These are phyloP conservation scores for Microplitis mediator DNA, from an alignment of 1,140 invertebrate genomes.

Conservation along the genomic window DNA sequence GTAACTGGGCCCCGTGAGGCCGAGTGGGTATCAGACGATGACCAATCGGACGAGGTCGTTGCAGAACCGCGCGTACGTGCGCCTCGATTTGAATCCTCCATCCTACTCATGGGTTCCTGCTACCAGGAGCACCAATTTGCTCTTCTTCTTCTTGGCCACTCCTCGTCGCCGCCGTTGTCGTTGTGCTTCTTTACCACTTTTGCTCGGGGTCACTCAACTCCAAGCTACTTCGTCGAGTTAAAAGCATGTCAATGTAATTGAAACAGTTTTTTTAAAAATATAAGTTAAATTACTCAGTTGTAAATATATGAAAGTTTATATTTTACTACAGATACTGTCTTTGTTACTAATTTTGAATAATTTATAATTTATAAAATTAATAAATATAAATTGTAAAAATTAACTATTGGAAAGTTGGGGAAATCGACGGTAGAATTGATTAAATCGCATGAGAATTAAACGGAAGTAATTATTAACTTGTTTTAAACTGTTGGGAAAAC, in stretches of 20 bases:
- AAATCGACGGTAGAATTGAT: constrained; percentile 10
- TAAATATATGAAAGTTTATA: too few species aligned
- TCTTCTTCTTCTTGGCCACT: constrained; percentile 64
- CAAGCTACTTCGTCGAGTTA: not conserved
- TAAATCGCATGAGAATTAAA: constrained; percentile 3
- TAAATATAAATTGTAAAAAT: constrained; percentile 12
- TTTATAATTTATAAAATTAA: not conserved
- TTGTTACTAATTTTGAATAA: too few species aligned
- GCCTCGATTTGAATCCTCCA: constrained; percentile 47
- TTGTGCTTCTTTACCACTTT: constrained; percentile 11
- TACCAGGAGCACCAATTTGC: constrained; percentile 62
- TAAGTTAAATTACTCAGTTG: not conserved
- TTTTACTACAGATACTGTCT: too few species aligned
- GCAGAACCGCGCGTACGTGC: constrained; percentile 37
- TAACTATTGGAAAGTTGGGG: constrained; percentile 18
- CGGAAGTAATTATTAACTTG: constrained; percentile 1
- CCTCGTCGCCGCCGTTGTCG: constrained; percentile 46
- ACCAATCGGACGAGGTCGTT: constrained; percentile 43
- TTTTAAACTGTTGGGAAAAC: not conserved
- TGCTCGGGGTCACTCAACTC: constrained; percentile 18
- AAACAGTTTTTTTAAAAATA: too few species aligned
- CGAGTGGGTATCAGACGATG: constrained; percentile 28
- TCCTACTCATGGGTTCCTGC: constrained; percentile 49
- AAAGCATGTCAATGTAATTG: not conserved
- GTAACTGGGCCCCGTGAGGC: constrained; percentile 35